phyloP scores from a whole-genome alignment of 2,113 vertebrate species.

The Nymphicus hollandicus region DNA sequence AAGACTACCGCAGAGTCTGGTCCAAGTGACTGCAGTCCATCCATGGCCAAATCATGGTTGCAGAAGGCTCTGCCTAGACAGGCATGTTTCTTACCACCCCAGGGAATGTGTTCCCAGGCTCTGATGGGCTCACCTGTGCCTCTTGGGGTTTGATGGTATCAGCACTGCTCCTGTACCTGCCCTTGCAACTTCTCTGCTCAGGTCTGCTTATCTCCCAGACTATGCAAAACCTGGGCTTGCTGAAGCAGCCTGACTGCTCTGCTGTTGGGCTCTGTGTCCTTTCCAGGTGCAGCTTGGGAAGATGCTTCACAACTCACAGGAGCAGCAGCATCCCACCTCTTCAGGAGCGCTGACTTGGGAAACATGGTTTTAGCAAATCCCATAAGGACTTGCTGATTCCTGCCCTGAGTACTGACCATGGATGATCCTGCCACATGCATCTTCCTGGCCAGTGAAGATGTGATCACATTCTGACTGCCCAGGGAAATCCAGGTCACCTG shows the following conservation, averaged over 20 bases:
- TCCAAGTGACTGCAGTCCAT: not conserved
- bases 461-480: rapidly evolving
- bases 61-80: not conserved
- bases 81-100: not conserved
- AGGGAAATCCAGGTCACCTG: not conserved
- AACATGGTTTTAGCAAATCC: rapidly evolving
- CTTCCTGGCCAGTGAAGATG: not conserved
- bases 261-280: not conserved
- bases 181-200: not conserved
- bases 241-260: not conserved
- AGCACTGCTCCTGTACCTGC: not conserved
- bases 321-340: not conserved
- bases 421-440: rapidly evolving
- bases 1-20: not conserved
- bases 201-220: not conserved
- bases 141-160: not conserved
- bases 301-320: not conserved
- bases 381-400: rapidly evolving
- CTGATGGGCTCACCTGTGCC: not conserved
- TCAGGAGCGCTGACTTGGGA: not conserved
- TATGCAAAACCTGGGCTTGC: not conserved
- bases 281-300: rapidly evolving
- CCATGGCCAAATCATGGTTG: rapidly evolving
- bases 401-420: rapidly evolving
- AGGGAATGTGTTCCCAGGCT: not conserved